Conservation (phyloP, 1,140 invertebrate genomes). For the Drosophila sulfurigaster region DNA sequence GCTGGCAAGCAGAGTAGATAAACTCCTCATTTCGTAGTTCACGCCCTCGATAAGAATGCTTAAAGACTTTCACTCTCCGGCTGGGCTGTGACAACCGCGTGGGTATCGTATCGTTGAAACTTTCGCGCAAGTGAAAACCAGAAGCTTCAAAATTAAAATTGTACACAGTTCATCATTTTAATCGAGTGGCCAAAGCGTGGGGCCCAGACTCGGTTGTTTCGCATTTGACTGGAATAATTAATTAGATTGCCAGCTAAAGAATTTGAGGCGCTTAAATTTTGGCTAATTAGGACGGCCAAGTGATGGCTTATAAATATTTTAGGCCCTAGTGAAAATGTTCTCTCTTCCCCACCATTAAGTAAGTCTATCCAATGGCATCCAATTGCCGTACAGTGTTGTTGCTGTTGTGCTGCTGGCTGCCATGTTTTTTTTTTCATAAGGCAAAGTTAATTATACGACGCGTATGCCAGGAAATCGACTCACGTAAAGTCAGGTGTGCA, state of each 20-base stretch:
- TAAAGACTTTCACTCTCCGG: constrained; percentile 68
- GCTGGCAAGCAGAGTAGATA: constrained; percentile 1
- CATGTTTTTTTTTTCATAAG: neutral
- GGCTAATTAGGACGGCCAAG: constrained; percentile 76
- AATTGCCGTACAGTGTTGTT: neutral
- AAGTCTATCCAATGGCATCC: constrained; percentile 17
- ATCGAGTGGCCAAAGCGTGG: constrained; percentile 41
- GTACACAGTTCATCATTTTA: constrained; percentile 68
- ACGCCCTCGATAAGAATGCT: constrained; percentile 39
- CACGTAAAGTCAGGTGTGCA: neutral
- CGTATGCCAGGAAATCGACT: neutral
- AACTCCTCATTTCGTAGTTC: constrained; percentile 9
- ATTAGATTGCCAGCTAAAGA: constrained; percentile 51
- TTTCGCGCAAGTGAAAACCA: constrained; percentile 76
- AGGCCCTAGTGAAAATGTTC: constrained; percentile 56
- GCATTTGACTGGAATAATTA: constrained; percentile 70
- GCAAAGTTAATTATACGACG: constrained; percentile 33
- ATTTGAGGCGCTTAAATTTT: constrained; percentile 56
- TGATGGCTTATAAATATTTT: constrained; percentile 64
- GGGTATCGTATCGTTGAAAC: constrained; percentile 26
- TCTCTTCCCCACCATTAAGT: neutral
- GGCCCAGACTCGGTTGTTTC: constrained; percentile 15
- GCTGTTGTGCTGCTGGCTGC: neutral
- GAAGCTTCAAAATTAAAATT: constrained; percentile 69
- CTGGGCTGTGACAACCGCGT: neutral